Conservation (phyloP, 53 echinoderm and acorn worm species). For the Astropecten irregularis region DNA sequence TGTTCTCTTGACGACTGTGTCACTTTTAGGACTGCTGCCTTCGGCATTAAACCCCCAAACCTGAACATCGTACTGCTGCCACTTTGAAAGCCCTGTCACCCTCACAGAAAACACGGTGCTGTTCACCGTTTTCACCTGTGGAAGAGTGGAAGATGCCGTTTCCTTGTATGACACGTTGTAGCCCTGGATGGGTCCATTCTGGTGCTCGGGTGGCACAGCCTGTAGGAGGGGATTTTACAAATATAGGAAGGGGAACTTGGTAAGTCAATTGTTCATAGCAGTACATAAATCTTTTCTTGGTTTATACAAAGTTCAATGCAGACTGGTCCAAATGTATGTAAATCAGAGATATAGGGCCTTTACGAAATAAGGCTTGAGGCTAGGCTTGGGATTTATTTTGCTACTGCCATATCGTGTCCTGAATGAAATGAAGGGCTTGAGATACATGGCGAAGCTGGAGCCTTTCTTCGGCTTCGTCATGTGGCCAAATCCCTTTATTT, state of each 20-base stretch:
- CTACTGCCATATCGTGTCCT: no score
- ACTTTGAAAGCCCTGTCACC: constrained; percentile 62
- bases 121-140: constrained; percentile 29
- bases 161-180: constrained; percentile 67
- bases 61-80: constrained; percentile 69
- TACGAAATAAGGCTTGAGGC: no score
- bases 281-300: neutral
- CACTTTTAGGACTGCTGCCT: constrained; percentile 61
- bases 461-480: no score
- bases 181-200: constrained; percentile 73
- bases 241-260: neutral
- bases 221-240: constrained; percentile 12
- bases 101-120: constrained; percentile 17
- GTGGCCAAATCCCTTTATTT: no score
- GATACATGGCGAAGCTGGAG: no score
- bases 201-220: constrained; percentile 57
- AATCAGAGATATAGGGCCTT: no score
- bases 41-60: constrained; percentile 68
- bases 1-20: constrained; percentile 30
- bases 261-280: neutral
- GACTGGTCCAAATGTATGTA: no score
- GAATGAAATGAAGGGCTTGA: no score
- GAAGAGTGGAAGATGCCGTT: constrained; percentile 1
- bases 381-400: no score
- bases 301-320: neutral